Evolutionary conservation across 2,113 vertebrate species (phyloP), one percentile per base, ranked within the genome.

Genomic region (Sminthopsis crassicaudata): DNA sequence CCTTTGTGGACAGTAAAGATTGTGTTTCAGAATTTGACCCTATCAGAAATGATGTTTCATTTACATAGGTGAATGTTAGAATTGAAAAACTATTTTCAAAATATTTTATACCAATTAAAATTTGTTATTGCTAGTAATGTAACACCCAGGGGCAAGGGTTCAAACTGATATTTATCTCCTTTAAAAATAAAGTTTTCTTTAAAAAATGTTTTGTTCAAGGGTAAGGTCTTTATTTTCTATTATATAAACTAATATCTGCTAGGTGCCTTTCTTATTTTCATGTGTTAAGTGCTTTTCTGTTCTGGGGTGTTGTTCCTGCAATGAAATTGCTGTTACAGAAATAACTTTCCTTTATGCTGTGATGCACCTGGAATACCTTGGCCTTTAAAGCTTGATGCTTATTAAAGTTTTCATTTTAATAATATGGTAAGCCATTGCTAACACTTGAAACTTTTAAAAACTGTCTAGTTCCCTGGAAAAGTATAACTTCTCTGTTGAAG

Each of bases 101-200:
- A 93, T 97, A 53, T 97, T 98, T 98, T 98, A 94, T 98, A 96
- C 90, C 96, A 96, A 98, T 93, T 97, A 51, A 89, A 95, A 96
- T 96, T 98, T 97, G 90, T 97, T 96, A 1, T 97, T 95, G 97
- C 94, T 98, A 96, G 95, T 92, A 92, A 93, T 97, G 93, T 98
- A 96, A 97, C 91, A 97, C 95, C 96, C 97, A 95, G 67, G 94
- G 92, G 19, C 89, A 92, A 84, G 67, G 67, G 67, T 84, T 84
- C n/a, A 42, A 84, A 84, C 95, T 42, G 24, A 26, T 94, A 95
- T 50, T 94, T 90, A 92, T 90, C n/a, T 93, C 46, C 23, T 94
- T 96, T 96, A 1, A 53, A 89, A 46, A 57, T 60, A 94, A 97
- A 93, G 67, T 95, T 95, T 91, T 53, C 48, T 90, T 97, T 96